These are phyloP conservation scores for Anomalospiza imberbis DNA, from an alignment of 2,797 vertebrate genomes.

Conservation along the genomic window DNA sequence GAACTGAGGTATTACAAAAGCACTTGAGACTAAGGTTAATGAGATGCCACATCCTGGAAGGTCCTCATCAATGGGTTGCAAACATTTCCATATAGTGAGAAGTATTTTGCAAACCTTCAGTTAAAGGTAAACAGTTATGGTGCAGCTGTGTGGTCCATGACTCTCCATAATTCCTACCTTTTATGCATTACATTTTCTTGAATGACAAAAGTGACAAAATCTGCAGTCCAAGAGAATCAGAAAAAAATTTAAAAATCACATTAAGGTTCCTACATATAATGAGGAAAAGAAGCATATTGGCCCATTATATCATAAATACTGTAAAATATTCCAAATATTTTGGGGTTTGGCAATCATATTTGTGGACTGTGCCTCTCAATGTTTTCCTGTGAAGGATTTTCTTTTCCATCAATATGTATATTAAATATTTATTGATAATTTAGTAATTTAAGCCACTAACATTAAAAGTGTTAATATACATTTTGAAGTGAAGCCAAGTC, in stretches of 20 bases:
- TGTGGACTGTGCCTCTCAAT: background rate
- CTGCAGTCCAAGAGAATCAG: background rate
- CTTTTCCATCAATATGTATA: background rate
- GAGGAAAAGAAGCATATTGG: background rate
- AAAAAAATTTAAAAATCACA: background rate
- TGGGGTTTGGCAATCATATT: background rate
- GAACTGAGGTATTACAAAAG: background rate
- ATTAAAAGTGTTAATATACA: background rate
- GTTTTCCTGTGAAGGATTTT: background rate
- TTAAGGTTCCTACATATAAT: background rate
- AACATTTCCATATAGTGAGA: background rate
- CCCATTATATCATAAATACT: background rate
- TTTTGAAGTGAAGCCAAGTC: background rate
- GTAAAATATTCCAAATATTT: background rate
- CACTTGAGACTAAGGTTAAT: background rate
- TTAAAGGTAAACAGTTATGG: background rate
- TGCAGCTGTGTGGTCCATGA: background rate
- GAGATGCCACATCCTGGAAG: background rate
- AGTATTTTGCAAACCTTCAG: background rate
- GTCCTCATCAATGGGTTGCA: rapidly evolving
- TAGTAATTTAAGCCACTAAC: background rate
- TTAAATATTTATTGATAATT: background rate
- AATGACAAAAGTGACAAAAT: background rate
- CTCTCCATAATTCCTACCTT: background rate
- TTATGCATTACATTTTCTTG: background rate